phyloP scores from a whole-genome alignment of 2,888 invertebrate species.

The Lissocephala sabroskyi region DNA sequence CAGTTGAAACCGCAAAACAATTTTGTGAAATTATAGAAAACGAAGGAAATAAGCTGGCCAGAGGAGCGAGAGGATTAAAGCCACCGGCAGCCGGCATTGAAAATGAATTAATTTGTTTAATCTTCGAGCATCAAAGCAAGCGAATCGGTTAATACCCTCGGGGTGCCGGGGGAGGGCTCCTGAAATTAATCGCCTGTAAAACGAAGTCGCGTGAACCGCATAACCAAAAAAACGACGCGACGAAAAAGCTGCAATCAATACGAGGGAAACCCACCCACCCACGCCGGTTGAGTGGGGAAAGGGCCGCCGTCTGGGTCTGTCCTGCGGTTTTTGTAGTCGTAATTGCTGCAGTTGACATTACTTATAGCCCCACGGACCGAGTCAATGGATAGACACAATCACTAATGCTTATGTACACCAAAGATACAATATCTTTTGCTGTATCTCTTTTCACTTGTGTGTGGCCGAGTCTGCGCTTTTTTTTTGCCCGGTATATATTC shows the following conservation, averaged over 20 bases:
- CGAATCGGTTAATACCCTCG: slow-evolving; percentile 4
- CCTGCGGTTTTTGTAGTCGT: slow-evolving; percentile 28
- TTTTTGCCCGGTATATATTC: slow-evolving; percentile 16
- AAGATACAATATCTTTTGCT: slow-evolving; percentile 15
- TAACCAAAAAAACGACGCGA: slow-evolving; percentile 17
- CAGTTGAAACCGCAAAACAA: slow-evolving; percentile 49
- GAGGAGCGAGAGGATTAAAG: no score
- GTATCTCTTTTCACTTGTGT: neutral
- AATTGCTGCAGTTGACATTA: slow-evolving; percentile 5
- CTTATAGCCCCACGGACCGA: neutral
- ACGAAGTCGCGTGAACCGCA: slow-evolving; percentile 14
- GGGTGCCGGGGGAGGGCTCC: slow-evolving; percentile 1
- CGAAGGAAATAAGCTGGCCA: neutral
- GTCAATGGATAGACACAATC: neutral
- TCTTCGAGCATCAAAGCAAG: slow-evolving; percentile 16
- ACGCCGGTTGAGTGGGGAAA: slow-evolving; percentile 3
- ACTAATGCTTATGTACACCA: neutral
- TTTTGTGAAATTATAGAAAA: slow-evolving; percentile 22
- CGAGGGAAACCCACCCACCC: no score
- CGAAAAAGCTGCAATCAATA: slow-evolving; percentile 52
- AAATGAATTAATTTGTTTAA: slow-evolving; percentile 51
- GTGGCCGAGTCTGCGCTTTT: neutral
- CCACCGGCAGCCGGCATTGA: slow-evolving; percentile 10
- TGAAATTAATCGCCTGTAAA: slow-evolving; percentile 38
- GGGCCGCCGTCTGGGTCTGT: slow-evolving; percentile 13